Percentiles rank a stretch among this genome's conserved stretches.
phyloP scores from a whole-genome alignment of 2,113 vertebrate species.

The Chlorodrepanis virens region DNA sequence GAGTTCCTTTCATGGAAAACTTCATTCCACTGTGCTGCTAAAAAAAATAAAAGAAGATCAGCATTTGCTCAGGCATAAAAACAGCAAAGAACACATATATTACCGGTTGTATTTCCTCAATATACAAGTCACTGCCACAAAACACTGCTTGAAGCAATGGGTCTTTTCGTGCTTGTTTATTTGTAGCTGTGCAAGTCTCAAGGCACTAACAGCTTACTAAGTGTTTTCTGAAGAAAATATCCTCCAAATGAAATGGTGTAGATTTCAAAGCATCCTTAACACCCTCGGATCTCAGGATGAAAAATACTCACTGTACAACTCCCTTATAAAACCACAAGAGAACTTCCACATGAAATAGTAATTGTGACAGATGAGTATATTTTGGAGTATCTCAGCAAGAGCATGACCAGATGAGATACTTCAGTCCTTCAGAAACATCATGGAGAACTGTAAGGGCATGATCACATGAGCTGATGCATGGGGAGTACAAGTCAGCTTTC shows the following conservation, averaged over 20 bases:
- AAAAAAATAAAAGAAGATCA: not conserved
- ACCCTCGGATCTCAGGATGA: not conserved
- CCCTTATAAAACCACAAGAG: not conserved
- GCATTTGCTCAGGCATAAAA: not conserved
- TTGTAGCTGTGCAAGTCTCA: not conserved
- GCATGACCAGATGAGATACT: not conserved
- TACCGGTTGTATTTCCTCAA: not conserved
- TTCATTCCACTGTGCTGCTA: conserved; percentile 84
- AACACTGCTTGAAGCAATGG: not conserved
- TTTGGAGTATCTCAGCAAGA: not conserved
- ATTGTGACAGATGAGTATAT: not conserved
- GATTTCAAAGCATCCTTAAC: not conserved
- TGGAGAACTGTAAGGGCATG: not conserved
- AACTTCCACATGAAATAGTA: not conserved
- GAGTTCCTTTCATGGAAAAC: conserved; percentile 88
- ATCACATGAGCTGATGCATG: not conserved
- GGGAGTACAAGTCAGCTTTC: not conserved
- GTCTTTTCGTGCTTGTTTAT: not conserved
- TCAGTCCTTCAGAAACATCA: not conserved
- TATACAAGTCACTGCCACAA: not conserved
- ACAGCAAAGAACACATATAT: not conserved
- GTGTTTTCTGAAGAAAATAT: not conserved
- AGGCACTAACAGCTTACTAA: not conserved
- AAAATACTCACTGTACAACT: not conserved
- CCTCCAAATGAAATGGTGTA: not conserved